These are phyloP conservation scores for Corythoichthys intestinalis DNA, from an alignment of 2,113 vertebrate species.

Conservation along the genomic window DNA sequence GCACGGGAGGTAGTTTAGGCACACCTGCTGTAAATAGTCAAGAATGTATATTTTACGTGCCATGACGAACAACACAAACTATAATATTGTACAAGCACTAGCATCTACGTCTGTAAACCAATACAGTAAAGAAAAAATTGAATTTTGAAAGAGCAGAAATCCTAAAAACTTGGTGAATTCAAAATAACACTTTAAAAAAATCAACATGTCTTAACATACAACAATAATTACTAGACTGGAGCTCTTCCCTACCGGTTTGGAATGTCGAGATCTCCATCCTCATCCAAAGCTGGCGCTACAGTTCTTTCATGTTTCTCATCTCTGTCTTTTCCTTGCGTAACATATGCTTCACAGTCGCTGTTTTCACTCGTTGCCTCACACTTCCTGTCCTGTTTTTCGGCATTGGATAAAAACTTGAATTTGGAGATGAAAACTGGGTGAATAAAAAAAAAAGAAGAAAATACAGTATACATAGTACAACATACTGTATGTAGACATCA, in stretches of 20 bases:
- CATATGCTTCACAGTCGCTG: not conserved
- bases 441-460: not conserved
- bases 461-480: not conserved
- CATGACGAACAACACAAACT: not conserved
- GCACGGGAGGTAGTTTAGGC: no score
- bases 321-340: not conserved
- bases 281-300: constrained; percentile 68
- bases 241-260: constrained; percentile 59
- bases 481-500: not conserved
- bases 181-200: not conserved
- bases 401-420: constrained; percentile 78
- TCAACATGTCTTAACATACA: not conserved
- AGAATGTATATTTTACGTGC: not conserved
- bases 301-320: constrained; percentile 4
- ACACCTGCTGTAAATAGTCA: not conserved
- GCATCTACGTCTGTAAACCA: not conserved
- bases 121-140: not conserved
- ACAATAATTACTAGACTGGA: not conserved
- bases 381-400: constrained; percentile 20
- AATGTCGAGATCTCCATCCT: constrained; percentile 88
- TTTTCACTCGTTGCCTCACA: not conserved
- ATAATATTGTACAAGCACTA: not conserved
- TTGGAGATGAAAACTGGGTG: constrained; percentile 81
- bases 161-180: not conserved
- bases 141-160: not conserved